phyloP scores from a whole-genome alignment of 2,113 vertebrate species.

The Aptenodytes patagonicus region DNA sequence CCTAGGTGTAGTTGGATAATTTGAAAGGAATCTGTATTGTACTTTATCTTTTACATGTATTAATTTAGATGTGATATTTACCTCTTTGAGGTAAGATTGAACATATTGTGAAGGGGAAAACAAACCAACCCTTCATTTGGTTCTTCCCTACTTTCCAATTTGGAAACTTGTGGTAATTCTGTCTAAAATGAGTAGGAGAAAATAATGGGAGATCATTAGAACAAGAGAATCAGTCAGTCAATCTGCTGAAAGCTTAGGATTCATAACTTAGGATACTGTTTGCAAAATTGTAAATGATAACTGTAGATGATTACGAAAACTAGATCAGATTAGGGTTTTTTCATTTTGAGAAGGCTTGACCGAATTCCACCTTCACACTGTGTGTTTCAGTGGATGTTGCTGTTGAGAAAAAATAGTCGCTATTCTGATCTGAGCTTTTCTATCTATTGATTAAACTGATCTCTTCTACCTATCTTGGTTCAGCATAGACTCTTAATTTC shows the following conservation, averaged over 20 bases:
- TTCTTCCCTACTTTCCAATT: not conserved
- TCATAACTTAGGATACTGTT: not conserved
- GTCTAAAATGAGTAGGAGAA: not conserved
- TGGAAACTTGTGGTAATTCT: not conserved
- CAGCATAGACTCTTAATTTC: not conserved
- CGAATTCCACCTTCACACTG: not conserved
- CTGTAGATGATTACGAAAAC: not conserved
- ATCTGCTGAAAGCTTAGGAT: not conserved
- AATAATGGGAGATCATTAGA: not conserved
- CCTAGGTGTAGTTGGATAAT: not conserved
- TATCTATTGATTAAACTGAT: not conserved
- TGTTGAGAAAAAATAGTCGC: not conserved
- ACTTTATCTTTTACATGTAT: not conserved
- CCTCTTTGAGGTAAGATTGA: not conserved
- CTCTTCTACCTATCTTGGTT: not conserved
- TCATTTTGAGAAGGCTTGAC: not conserved
- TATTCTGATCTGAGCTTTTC: not conserved
- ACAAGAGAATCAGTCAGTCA: not conserved
- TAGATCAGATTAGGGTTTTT: not conserved
- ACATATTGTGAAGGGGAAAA: not conserved
- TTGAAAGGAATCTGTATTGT: not conserved
- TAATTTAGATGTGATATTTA: not conserved
- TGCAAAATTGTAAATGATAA: not conserved
- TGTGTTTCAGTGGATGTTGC: not conserved
- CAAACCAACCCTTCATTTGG: not conserved